Evolutionary conservation across 2,797 vertebrate genomes (phyloP), one percentile per base, ranked within the genome.

Genomic region (Sebastes itinus): DNA sequence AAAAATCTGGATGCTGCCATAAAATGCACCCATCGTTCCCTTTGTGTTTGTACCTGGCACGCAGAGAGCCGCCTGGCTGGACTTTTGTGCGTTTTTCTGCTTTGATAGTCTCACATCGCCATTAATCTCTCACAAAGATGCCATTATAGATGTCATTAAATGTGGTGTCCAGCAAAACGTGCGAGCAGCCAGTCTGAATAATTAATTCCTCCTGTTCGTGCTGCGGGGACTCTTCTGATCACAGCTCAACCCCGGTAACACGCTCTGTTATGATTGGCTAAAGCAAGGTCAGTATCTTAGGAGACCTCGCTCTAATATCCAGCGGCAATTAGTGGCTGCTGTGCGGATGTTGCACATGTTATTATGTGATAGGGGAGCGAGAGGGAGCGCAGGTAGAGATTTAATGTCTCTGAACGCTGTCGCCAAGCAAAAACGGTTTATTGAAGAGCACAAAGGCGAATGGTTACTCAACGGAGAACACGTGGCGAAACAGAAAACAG

Each of bases 231-330:
- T 88, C 75, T 54, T 90, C 78, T 89, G 86, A 86, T 90, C 87
- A 65, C 55, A 79, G 85, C 82, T 85, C 85, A 87, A 77, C 82
- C 82, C 84, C 27, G 23, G 71, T 74, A 88, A 89, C 78, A 83
- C 32, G 46, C 90, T 89, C 84, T 85, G 87, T 83, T 87, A 73
- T 83, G 89, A 94, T 91, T 91, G 92, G 92, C 92, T 80, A 80
- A 85, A 88, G 89, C 84, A 86, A 94, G 91, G 91, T 93, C 91
- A 92, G 80, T 49, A 86, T 91, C 91, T 90, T 90, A 38, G 72
- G 89, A 89, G 91, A 93, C 89, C 87, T 79, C 23, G 42, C 83
- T 91, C 84, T 92, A 91, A 93, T 92, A 93, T 89, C 89, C 91
- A 88, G 79, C 71, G 86, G 91, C 90, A 93, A 92, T 93, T 93